Evolutionary conservation across 2,888 invertebrate species (phyloP).

Genomic region (Meganola albula): DNA sequence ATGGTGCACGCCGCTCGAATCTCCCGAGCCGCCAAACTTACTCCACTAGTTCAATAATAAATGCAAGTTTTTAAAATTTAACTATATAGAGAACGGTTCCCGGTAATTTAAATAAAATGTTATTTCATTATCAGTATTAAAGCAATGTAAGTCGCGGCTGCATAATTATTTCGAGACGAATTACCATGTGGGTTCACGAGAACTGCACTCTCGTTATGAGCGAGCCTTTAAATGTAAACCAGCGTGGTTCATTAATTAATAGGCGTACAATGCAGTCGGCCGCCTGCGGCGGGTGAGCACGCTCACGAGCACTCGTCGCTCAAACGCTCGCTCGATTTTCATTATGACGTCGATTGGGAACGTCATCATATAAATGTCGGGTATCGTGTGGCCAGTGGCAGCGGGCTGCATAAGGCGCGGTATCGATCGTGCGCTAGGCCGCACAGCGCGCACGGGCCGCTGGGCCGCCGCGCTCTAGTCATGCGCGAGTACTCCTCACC

Average conservation of each 20-base stretch:
- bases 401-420: constrained; percentile 38
- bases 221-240: background rate
- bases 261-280: constrained; percentile 6
- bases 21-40: constrained; percentile 1
- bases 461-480: constrained; percentile 46
- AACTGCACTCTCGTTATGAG: background rate
- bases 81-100: background rate
- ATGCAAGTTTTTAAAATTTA: background rate
- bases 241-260: background rate
- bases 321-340: constrained; percentile 29
- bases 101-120: background rate
- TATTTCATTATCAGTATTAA: background rate
- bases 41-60: background rate
- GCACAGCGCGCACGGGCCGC: constrained; percentile 31
- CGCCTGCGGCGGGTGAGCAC: constrained; percentile 8
- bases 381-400: constrained; percentile 34
- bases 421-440: constrained; percentile 40
- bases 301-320: constrained; percentile 6
- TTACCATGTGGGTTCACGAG: background rate
- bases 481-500: constrained; percentile 54
- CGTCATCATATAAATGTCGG: constrained; percentile 57
- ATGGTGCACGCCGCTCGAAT: background rate
- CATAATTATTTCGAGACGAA: background rate
- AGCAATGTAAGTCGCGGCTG: background rate
- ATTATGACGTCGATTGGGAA: constrained; percentile 51